A percentile compares a stretch with the other conserved stretches of the same genome.
Evolutionary conservation across 1,140 invertebrate genomes (phyloP).

Genomic region (Ceratina japonica): DNA sequence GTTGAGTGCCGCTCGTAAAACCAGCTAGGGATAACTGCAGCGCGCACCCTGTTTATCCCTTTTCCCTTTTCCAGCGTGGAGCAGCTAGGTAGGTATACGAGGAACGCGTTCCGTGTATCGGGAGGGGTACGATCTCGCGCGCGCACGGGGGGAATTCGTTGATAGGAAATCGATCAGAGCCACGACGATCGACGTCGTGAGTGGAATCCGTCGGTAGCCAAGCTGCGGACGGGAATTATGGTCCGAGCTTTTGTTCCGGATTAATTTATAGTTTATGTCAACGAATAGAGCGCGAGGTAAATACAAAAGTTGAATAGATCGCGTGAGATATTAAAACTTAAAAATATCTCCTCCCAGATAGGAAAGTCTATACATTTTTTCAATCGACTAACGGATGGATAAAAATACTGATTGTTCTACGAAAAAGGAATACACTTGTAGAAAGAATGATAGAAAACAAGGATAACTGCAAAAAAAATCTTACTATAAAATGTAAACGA

Average conservation of each 20-base stretch:
- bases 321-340: background rate
- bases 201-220: background rate
- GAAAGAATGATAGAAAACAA: too few relatives aligned
- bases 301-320: background rate
- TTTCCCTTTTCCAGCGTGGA: conserved; percentile 47
- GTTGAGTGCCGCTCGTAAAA: conserved; percentile 66
- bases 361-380: too few relatives aligned
- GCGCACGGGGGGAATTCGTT: conserved; percentile 14
- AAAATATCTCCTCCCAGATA: background rate
- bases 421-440: too few relatives aligned
- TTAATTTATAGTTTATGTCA: background rate
- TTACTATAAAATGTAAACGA: too few relatives aligned
- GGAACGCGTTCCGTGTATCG: conserved; percentile 28
- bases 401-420: too few relatives aligned
- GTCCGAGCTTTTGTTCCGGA: background rate
- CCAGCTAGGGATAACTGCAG: conserved; percentile 55
- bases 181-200: conserved; percentile 15
- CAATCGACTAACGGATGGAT: too few relatives aligned
- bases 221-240: background rate
- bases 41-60: conserved; percentile 56
- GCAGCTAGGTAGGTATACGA: conserved; percentile 18
- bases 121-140: background rate
- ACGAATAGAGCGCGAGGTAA: background rate
- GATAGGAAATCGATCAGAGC: conserved; percentile 36
- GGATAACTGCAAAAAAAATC: too few relatives aligned